These are phyloP conservation scores for Lepidostoma basale DNA, from an alignment of 1,140 invertebrate species.

Conservation along the genomic window DNA sequence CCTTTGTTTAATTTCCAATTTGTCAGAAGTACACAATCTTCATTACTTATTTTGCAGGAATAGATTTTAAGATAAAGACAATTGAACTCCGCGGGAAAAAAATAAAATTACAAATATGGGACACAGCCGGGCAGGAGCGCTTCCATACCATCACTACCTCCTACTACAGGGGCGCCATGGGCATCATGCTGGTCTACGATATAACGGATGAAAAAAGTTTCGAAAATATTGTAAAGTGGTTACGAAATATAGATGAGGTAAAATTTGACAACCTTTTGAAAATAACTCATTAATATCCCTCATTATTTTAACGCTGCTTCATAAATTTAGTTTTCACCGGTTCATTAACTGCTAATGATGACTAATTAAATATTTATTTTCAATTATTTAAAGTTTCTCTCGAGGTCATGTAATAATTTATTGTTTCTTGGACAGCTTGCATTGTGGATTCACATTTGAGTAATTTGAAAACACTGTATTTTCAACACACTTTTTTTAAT, in stretches of 20 bases:
- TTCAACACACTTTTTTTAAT: no score
- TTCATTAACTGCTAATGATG: no score
- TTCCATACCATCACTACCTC: slow-evolving; percentile 98
- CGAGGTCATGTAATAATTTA: no score
- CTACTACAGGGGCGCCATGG: slow-evolving; percentile 98
- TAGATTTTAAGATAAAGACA: slow-evolving; percentile 99
- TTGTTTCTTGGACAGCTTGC: no score
- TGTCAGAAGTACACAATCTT: no score
- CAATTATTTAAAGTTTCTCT: no score
- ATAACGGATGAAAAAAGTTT: slow-evolving; percentile 98
- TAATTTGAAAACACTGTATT: no score
- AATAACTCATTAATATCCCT: no score
- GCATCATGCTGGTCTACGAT: slow-evolving; percentile 98
- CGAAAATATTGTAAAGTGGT: slow-evolving; percentile 99
- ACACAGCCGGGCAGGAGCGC: slow-evolving; percentile 94
- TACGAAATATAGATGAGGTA: slow-evolving; percentile 96
- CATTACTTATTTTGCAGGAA: slow-evolving; percentile 73
- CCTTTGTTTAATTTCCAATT: no score
- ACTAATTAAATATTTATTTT: no score
- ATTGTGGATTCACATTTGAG: no score
- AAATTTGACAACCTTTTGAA: slow-evolving; percentile 27
- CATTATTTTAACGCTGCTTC: neutral
- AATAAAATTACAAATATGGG: slow-evolving; percentile 99
- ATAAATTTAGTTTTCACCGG: no score
- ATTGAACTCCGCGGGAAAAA: slow-evolving; percentile 98